Base-by-base conservation (phyloP, 2,888 invertebrate species). In the Ernsta delagoae region DNA sequence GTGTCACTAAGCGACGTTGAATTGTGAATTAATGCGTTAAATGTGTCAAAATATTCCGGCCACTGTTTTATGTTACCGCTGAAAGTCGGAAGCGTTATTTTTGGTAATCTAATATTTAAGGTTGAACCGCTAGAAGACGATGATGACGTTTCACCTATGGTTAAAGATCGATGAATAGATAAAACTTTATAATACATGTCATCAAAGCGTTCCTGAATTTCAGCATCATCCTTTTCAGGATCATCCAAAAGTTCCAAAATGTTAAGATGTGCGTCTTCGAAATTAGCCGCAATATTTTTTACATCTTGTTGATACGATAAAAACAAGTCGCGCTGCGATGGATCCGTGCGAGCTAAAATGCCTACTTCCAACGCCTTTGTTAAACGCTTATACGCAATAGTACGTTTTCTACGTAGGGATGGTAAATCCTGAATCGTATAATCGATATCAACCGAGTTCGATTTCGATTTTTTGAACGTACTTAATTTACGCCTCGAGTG, bases 61-160 rank as follows among this genome's bases (percentile, higher is more conserved):
- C 53, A 53, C 9, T 53, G 53, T 31, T 53, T 53, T 53, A 53
- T 53, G 7, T 53, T 53, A 31, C 53, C 24, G 11, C 53, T 53
- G 9, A 71, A 71, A 5, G 12, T 39, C 1, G 71, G 71, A 48
- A 70, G 43, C 9, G 9, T 9, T 16, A 71, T 70, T 67, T 71
- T 71, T 8, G 70, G 70, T 16, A 71, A 36, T 9, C 65, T 41
- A 24, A 65, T 48, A 12, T 65, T 65, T 4, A 45, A 57, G 1
- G 12, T 43, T 2, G 45, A 57, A 34, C 12, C n/a, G 16, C 45
- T 48, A 9, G 50, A 4, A 9, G 12, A 9, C 36, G 36, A 9
- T 24, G 50, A 39, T 1, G 54, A 39, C 4, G 54, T 16, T 39
- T 63, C 41, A 41, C 9, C 5, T 4, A 12, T 24, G 3, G 63